Evolutionary conservation across 2,888 invertebrate species (phyloP).

Genomic region (Acanthoscelides obtectus): DNA sequence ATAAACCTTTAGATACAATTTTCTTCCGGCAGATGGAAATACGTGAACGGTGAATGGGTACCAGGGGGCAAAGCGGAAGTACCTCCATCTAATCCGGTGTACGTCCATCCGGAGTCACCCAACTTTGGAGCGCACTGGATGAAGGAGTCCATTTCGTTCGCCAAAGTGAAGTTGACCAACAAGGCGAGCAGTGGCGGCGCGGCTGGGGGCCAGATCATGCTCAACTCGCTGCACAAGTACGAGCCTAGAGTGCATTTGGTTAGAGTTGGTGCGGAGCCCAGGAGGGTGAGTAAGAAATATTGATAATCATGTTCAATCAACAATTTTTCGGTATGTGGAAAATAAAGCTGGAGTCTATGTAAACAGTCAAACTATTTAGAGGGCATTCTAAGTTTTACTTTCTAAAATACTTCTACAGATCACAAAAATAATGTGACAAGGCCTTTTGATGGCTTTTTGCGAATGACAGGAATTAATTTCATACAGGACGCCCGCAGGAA

Average conservation of each 20-base stretch:
- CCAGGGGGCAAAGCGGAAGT: constrained; percentile 95
- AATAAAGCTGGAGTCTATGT: no score
- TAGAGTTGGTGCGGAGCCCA: constrained; percentile 79
- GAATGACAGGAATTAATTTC: no score
- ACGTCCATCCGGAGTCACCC: constrained; percentile 89
- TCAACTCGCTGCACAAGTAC: constrained; percentile 97
- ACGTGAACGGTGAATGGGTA: constrained; percentile 96
- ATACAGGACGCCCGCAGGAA: no score
- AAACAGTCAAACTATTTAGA: no score
- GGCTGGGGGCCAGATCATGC: constrained; percentile 70
- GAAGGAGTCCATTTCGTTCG: constrained; percentile 90
- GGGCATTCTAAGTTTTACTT: no score
- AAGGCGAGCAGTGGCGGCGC: constrained; percentile 28
- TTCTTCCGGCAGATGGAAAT: constrained; percentile 88
- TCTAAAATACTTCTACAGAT: no score
- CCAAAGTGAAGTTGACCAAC: constrained; percentile 66
- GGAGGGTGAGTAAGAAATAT: constrained; percentile 64
- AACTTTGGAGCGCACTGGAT: constrained; percentile 95
- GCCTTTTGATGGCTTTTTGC: no score
- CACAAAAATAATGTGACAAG: no score
- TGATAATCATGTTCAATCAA: no score
- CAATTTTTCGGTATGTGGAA: no score
- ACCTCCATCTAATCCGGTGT: constrained; percentile 86
- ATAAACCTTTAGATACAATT: no score
- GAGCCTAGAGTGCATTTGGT: constrained; percentile 91